Percentiles rank a stretch among this genome's conserved stretches.
Conservation (phyloP, 2,888 invertebrate genomes). For the Neoaliturus tenellus region DNA sequence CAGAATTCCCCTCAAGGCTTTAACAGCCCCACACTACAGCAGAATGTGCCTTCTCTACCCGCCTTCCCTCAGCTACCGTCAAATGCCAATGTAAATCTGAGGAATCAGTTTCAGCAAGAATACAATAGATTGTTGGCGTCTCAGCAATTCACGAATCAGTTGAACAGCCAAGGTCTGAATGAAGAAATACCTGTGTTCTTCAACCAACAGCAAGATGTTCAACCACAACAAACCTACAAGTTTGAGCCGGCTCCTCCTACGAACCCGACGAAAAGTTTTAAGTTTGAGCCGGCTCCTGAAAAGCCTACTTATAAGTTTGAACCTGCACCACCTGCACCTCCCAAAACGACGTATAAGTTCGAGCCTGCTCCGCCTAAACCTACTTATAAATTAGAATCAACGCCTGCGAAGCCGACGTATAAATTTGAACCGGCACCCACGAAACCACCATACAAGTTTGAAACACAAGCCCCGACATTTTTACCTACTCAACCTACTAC, state of each 20-base stretch:
- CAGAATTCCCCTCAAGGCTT: not conserved
- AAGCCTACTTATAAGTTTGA: slow-evolving; percentile 48
- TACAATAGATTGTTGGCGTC: slow-evolving; percentile 23
- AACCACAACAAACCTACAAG: slow-evolving; percentile 27
- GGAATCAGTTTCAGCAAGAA: slow-evolving; percentile 43
- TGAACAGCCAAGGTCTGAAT: slow-evolving; percentile 17
- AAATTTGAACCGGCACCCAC: slow-evolving; percentile 59
- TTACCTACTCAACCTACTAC: slow-evolving; percentile 53
- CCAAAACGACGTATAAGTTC: slow-evolving; percentile 47
- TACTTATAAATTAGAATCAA: slow-evolving; percentile 36
- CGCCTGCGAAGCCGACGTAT: slow-evolving; percentile 56
- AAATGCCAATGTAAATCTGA: slow-evolving; percentile 20
- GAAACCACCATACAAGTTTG: slow-evolving; percentile 60
- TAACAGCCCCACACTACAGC: not conserved
- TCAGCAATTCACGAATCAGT: slow-evolving; percentile 31
- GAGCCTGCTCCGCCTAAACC: not conserved
- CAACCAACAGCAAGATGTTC: not conserved
- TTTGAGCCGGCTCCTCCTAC: slow-evolving; percentile 27
- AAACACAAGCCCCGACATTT: slow-evolving; percentile 60
- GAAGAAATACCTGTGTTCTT: slow-evolving; percentile 41
- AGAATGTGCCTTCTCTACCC: not conserved
- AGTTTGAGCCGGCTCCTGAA: slow-evolving; percentile 37
- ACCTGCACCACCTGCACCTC: slow-evolving; percentile 16
- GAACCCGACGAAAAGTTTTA: slow-evolving; percentile 39
- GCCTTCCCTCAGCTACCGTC: not conserved